Evolutionary conservation across 2,888 invertebrate species (phyloP), one percentile per base, ranked within the genome.

Genomic region (Hipparchia semele): DNA sequence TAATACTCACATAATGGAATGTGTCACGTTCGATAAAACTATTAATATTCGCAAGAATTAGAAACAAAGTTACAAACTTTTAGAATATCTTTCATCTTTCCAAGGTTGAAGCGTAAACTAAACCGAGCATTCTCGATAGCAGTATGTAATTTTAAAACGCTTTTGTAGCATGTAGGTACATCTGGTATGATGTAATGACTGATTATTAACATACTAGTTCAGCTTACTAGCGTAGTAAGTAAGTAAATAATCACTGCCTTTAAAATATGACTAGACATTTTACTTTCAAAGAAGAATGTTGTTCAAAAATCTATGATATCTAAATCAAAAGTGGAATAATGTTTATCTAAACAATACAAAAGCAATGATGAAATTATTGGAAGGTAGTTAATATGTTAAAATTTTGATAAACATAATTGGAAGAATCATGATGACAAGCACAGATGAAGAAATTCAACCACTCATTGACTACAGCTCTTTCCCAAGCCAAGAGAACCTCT

Each of bases 391-490:
- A 8, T 62, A 45, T n/a, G 13, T 46, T 45, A 7, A 46, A 45
- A 8, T 13, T 49, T n/a, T 62, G 49, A 23, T 8, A 23, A 61
- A 23, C 13, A 23, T 13, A 62, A 23, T 9, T 62, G 45, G 7
- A 53, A 68, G 54, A 73, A 49, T 54, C 45, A 76, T 54, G 75
- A 82, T 66, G 39, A 90, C 90, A 89, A 86, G 87, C 69, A 86
- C 84, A 0, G 92, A 92, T 69, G 92, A 92, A 71, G 92, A 91
- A 77, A 81, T 86, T 76, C 89, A 86, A 65, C 92, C 92, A 6
- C 82, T 93, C 6, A 91, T 93, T 73, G 82, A 85, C n/a, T 85
- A 89, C 79, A 87, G 86, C 69, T 81, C 79, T 23, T 69, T 74
- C 12, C 68, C 46, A 12, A 76, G 71, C 66, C 23, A 13, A 56